Base-by-base conservation (phyloP, 2,797 vertebrate genomes). In the Micropoecilia bifurca region DNA sequence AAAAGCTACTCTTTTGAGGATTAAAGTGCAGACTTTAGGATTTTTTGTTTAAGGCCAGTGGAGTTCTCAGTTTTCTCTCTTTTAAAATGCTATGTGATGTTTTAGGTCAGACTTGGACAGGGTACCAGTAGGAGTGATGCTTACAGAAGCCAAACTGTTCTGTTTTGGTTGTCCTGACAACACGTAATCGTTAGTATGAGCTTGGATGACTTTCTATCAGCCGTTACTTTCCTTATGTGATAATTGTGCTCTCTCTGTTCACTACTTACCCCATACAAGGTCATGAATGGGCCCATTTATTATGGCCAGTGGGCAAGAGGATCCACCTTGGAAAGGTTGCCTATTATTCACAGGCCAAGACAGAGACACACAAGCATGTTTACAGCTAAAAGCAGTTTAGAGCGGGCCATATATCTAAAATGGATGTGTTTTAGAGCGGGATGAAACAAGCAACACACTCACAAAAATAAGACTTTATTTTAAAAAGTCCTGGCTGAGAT, bases 21-120 rank as follows among this genome's bases (percentile, higher is more conserved):
- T 87, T 86, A 83, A 80, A 81, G 55, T 55, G 39, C 73, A 84
- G 48, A 63, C 28, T 83, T 76, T 61, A 71, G 85, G 6, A 73
- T 87, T 81, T 80, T 75, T 41, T 77, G 48, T 74, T 78, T 13
- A 47, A 71, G 55, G 36, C 47, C 6, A 8, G 16, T 25, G 66
- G 30, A 71, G 33, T 81, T 84, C 45, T 83, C 41, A 30, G 78
- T 87, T 85, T 63, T 71, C 76, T 73, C 43, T 73, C 20, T 41
- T 22, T 22, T 66, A 71, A 79, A 83, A 76, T 82, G 77, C 75
- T 68, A 81, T 74, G 77, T 75, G 80, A 80, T 59, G 77, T 84
- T 91, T 85, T 36, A 48, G 80, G 73, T 83, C 78, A 66, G 61
- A 77, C 75, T 81, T 63, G 50, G 22, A 45, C 48, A 59, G 59